Evolutionary conservation across 1,140 invertebrate genomes (phyloP).

Genomic region (Aphelinus atriplicis): DNA sequence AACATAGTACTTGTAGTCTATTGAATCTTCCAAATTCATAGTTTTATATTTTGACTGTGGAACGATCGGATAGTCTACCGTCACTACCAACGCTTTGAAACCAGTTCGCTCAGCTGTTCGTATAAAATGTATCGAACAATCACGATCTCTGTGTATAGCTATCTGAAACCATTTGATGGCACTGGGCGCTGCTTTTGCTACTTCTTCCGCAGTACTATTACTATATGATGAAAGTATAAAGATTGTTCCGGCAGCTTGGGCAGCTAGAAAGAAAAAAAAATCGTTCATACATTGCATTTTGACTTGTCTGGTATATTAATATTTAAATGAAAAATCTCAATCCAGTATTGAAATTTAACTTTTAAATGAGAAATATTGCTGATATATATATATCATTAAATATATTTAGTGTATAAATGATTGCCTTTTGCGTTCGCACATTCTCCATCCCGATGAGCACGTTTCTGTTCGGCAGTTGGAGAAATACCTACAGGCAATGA

Average conservation of each 20-base stretch:
- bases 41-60: constrained; percentile 70
- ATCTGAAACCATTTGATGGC: constrained; percentile 90
- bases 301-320: too few relatives aligned
- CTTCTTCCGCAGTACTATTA: constrained; percentile 88
- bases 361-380: too few relatives aligned
- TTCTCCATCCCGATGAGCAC: constrained; percentile 92
- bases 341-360: neutral
- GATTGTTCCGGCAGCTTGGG: constrained; percentile 75
- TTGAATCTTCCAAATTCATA: neutral
- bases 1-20: neutral
- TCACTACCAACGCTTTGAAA: constrained; percentile 88
- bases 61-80: constrained; percentile 89
- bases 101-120: constrained; percentile 82
- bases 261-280: constrained; percentile 68
- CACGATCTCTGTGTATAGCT: constrained; percentile 86
- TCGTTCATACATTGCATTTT: too few relatives aligned
- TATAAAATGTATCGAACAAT: constrained; percentile 79
- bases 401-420: too few relatives aligned
- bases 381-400: too few relatives aligned
- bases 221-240: constrained; percentile 88
- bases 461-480: constrained; percentile 91
- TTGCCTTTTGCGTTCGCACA: constrained; percentile 82
- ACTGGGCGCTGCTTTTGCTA: constrained; percentile 79
- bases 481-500: constrained; percentile 87
- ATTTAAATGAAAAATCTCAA: too few relatives aligned